Evolutionary conservation across 2,113 vertebrate species (phyloP), one percentile per base, ranked within the genome.

Genomic region (Pygoscelis antarcticus): DNA sequence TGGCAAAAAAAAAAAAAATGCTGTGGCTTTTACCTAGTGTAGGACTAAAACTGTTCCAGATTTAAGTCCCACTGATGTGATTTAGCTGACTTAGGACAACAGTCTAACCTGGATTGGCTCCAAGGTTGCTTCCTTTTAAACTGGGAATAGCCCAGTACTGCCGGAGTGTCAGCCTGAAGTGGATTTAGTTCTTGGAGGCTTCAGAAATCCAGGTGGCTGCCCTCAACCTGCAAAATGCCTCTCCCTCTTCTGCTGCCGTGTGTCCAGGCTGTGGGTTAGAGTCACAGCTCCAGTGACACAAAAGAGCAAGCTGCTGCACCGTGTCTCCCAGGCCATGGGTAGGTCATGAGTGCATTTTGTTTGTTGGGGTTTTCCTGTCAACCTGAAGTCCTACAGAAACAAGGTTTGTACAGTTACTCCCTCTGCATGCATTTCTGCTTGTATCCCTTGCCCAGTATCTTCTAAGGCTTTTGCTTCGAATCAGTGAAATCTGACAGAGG

Each of bases 251-350:
- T 69, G 42, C 58, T n/a, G 40, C 58, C 1, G 0, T 2, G 7
- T 34, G 19, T 16, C 23, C 0, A 1, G 10, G 27, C 62, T 54
- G 44, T 13, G 26, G 27, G 25, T 62, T 22, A n/a, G 51, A 36
- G 19, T 36, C 65, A 57, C 52, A 23, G 22, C 8, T 61, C 25
- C 32, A 57, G 70, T 27, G 47, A 62, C 38, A 89, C 40, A 25
- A 12, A 36, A 38, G 19, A 26, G 9, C 32, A 61, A 55, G 27
- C 27, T 72, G 40, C 60, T 51, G 26, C 30, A 29, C 10, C 11
- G 3, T 4, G 8, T 32, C 17, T 79, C 17, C 25, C 13, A 1
- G 1, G 19, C 22, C 83, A 47, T 1, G 0, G 25, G n/a, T 10
- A 62, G 64, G 16, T 30, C 46, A 26, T 5, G 29, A 78, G 34